Evolutionary conservation across 2,888 invertebrate species (phyloP).

Genomic region (Luffia ferchaultella): DNA sequence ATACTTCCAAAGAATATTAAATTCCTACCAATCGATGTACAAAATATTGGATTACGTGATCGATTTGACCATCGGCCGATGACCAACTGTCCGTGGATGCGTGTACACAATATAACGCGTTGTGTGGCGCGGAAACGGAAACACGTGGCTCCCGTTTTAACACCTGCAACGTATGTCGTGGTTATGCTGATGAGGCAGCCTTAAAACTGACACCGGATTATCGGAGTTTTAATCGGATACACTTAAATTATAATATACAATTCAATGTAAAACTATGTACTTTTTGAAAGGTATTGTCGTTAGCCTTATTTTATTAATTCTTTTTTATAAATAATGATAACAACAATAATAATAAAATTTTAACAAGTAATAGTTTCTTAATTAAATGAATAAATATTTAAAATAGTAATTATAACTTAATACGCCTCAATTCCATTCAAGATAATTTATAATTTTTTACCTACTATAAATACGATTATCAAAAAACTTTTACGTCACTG

Average conservation of each 20-base stretch:
- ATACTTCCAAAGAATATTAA: not conserved
- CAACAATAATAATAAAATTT: not conserved
- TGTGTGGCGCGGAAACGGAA: slow-evolving; percentile 40
- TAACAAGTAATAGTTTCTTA: too few relatives aligned
- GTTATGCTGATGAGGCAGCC: not conserved
- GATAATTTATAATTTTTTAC: too few relatives aligned
- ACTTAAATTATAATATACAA: not conserved
- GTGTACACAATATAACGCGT: not conserved
- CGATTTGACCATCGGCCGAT: not conserved
- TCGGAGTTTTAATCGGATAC: not conserved
- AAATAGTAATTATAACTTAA: too few relatives aligned
- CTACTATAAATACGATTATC: too few relatives aligned
- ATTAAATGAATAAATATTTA: too few relatives aligned
- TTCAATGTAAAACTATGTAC: too few relatives aligned
- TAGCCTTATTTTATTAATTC: not conserved
- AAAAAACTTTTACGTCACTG: too few relatives aligned
- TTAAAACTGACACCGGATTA: not conserved
- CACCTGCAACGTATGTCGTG: slow-evolving; percentile 1
- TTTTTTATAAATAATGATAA: not conserved
- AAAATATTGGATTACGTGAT: not conserved
- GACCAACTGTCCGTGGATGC: not conserved
- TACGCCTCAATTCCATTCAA: too few relatives aligned
- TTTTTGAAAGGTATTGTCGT: not conserved
- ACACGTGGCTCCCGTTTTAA: slow-evolving; percentile 11
- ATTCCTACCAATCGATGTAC: too few relatives aligned